Evolutionary conservation across 2,797 vertebrate genomes (phyloP), one percentile per base, ranked within the genome.

Genomic region (Sitta carolinensis): DNA sequence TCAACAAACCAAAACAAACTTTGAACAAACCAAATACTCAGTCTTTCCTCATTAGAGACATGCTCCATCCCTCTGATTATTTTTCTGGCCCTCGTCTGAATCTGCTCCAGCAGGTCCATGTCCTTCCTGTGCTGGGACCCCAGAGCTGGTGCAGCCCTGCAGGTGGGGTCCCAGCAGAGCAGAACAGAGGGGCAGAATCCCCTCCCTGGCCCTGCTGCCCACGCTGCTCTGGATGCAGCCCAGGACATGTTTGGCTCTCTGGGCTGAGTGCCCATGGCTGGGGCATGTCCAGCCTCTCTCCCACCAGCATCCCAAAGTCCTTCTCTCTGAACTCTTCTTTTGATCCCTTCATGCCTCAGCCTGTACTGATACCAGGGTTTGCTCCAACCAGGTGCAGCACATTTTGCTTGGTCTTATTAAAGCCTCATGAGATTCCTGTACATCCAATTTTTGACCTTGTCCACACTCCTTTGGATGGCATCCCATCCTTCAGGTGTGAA

Each of bases 101-200:
- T 16, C 11, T 19, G 2, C 27, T 59, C 25, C 5, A 79, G 1
- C 2, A 45, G 22, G 0, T 50, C 7, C 6, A 3, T 15, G 4
- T 51, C 14, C 11, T 10, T 32, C 10, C 52, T 38, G 9, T 45
- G 52, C 52, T 38, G 67, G 0, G 19, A 4, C 0, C 13, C 38
- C 52, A 52, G 52, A 17, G 45, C 52, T 66, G 52, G 7, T 40
- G 52, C 29, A 80, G 75, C 67, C 0, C 52, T 72, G n/a, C 67
- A 58, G 38, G 45, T 66, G 67, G 23, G 45, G 29, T 58, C 43
- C 51, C 36, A 40, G 54, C 72, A 61, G n/a, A 48, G 54, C 72
- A 69, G 48, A 32, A 32, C n/a, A 57, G 66, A 70, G 32, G 43
- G 27, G 27, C 74, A 70, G 43, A 70, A 70, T 63, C 64, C 43